Percentiles rank a stretch among this genome's conserved stretches.
phyloP scores from a whole-genome alignment of 2,797 vertebrate genomes.

The Myoxocephalus aenaeus region DNA sequence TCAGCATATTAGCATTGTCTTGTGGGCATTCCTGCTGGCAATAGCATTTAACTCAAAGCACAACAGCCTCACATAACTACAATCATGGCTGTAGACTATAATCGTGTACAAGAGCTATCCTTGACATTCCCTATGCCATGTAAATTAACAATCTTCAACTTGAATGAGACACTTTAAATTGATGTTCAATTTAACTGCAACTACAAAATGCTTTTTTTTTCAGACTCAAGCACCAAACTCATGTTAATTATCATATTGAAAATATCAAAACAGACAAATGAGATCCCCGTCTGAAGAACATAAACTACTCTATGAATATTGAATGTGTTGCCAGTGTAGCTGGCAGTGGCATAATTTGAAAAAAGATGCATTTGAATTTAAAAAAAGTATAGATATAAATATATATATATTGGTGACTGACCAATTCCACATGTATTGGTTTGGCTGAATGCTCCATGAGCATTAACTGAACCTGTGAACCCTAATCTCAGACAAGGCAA shows the following conservation, averaged over 20 bases:
- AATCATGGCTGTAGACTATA: neutral
- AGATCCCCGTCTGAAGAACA: neutral
- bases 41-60: neutral
- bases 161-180: neutral
- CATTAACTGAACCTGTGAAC: slow-evolving; percentile 31
- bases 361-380: neutral
- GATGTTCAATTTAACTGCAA: neutral
- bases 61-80: neutral
- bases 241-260: neutral
- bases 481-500: slow-evolving; percentile 30
- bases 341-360: neutral
- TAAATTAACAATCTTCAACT: neutral
- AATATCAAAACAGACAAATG: slow-evolving; percentile 19
- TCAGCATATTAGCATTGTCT: neutral
- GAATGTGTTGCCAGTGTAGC: neutral
- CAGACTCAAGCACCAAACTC: neutral
- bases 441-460: slow-evolving; percentile 1
- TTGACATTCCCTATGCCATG: neutral
- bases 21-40: neutral
- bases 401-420: neutral
- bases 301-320: neutral
- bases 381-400: neutral
- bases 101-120: neutral
- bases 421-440: neutral
- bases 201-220: neutral